phyloP scores from a whole-genome alignment of 1,140 invertebrate genomes.

The Calycopis cecrops region DNA sequence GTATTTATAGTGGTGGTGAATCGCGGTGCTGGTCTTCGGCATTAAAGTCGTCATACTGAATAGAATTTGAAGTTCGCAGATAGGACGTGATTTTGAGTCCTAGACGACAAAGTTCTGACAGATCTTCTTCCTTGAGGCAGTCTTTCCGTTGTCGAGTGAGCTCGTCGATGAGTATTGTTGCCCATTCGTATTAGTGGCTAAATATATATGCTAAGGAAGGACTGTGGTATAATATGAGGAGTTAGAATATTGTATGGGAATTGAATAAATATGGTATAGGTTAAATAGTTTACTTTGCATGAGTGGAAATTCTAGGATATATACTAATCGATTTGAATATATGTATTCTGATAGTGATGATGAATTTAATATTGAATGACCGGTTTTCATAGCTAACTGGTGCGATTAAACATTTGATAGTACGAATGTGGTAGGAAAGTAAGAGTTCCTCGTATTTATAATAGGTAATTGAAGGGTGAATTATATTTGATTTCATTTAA shows the following conservation, averaged over 20 bases:
- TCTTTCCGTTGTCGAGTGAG: conserved; percentile 27
- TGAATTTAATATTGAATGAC: conserved; percentile 30
- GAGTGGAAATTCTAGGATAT: conserved; percentile 32
- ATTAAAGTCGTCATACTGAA: conserved; percentile 16
- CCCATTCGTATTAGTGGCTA: conserved; percentile 29
- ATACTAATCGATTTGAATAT: conserved; percentile 30
- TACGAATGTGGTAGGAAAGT: conserved; percentile 29
- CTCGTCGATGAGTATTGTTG: conserved; percentile 29
- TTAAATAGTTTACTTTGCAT: conserved; percentile 23
- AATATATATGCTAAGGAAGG: conserved; percentile 23
- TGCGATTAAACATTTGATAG: conserved; percentile 22
- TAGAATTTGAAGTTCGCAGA: conserved; percentile 30
- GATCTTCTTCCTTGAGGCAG: conserved; percentile 19
- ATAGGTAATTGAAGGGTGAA: conserved; percentile 36
- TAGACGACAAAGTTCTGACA: conserved; percentile 26
- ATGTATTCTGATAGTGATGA: conserved; percentile 26
- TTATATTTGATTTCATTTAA: conserved; percentile 33
- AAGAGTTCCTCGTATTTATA: conserved; percentile 22
- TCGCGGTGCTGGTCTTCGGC: conserved; percentile 20
- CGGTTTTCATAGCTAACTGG: conserved; percentile 23
- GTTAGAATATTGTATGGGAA: conserved; percentile 31
- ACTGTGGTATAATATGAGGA: conserved; percentile 21
- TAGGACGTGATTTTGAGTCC: conserved; percentile 23
- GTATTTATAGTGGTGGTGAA: conserved; percentile 30
- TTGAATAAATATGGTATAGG: conserved; percentile 30